A percentile compares a stretch with the other conserved stretches of the same genome.
Conservation (phyloP, 2,113 vertebrate genomes). For the Crypturellus undulatus region DNA sequence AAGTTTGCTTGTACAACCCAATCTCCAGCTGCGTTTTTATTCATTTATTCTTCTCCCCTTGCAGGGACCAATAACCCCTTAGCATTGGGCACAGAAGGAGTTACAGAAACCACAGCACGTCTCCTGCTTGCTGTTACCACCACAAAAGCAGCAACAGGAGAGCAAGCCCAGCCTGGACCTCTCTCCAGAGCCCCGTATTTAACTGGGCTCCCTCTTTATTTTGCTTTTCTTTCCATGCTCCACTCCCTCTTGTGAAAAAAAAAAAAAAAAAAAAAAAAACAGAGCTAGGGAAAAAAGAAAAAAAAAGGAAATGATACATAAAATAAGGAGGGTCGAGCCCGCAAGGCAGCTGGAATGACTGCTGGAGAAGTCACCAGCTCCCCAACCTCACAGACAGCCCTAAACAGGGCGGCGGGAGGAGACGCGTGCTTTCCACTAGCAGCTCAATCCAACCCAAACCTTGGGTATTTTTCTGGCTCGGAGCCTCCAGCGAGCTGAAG, state of each 20-base stretch:
- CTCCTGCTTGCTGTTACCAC: not conserved
- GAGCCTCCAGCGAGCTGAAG: not conserved
- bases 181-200: not conserved
- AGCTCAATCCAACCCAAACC: not conserved
- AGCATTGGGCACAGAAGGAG: not conserved
- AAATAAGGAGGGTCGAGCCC: not conserved
- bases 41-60: not conserved
- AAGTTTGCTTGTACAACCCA: not conserved
- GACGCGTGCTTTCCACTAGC: not conserved
- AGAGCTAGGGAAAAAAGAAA: not conserved
- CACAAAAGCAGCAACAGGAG: not conserved
- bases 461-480: not conserved
- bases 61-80: not conserved
- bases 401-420: rapidly evolving
- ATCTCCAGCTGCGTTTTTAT: not conserved
- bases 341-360: not conserved
- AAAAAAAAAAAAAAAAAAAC: not conserved
- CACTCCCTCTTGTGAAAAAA: not conserved
- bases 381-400: not conserved
- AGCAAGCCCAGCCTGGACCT: not conserved
- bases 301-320: not conserved
- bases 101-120: not conserved
- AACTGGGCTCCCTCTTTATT: constrained; percentile 1
- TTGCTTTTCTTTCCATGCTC: not conserved
- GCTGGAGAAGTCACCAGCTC: not conserved